These are phyloP conservation scores for Pardalotus punctatus DNA, from an alignment of 2,113 vertebrate genomes.

Conservation along the genomic window DNA sequence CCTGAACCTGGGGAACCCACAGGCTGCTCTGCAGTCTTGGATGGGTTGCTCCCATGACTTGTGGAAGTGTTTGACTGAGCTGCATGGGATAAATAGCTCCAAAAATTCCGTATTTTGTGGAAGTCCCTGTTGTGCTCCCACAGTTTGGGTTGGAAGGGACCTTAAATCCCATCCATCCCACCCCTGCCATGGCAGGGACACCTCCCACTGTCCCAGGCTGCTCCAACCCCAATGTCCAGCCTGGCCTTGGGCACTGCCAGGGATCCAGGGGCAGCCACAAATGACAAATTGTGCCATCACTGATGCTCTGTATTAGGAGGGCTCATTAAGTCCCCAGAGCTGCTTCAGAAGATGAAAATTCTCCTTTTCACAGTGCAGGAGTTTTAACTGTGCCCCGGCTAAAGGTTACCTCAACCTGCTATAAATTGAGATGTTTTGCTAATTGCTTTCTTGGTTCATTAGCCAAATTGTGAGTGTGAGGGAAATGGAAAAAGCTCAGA, in stretches of 20 bases:
- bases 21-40: not conserved
- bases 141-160: not conserved
- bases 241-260: not conserved
- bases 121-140: not conserved
- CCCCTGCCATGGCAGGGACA: not conserved
- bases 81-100: not conserved
- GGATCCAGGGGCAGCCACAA: not conserved
- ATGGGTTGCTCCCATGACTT: not conserved
- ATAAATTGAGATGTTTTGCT: slow-evolving; percentile 47
- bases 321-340: not conserved
- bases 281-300: not conserved
- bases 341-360: not conserved
- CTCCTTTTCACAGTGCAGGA: not conserved
- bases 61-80: not conserved
- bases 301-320: not conserved
- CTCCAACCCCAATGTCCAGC: not conserved
- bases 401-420: slow-evolving; percentile 39
- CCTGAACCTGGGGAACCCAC: fast-evolving
- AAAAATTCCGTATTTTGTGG: not conserved
- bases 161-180: not conserved
- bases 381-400: slow-evolving; percentile 43
- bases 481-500: not conserved
- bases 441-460: slow-evolving; percentile 62
- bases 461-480: slow-evolving; percentile 9
- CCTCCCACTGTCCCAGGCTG: fast-evolving